phyloP scores from a whole-genome alignment of 2,888 invertebrate species.

The Electrophaes corylata region DNA sequence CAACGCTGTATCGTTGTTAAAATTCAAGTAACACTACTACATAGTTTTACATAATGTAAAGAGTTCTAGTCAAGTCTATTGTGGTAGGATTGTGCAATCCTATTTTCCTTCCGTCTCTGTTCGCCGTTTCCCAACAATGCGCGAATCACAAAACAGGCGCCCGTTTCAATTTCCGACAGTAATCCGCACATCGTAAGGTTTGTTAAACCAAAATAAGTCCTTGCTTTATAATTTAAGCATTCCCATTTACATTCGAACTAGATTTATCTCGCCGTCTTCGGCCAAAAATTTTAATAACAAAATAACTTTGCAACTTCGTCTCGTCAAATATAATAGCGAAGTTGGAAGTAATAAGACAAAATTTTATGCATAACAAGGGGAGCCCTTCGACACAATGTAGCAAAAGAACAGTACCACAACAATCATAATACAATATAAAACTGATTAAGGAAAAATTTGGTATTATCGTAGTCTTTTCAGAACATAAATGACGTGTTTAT shows the following conservation, averaged over 20 bases:
- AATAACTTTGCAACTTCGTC: constrained; percentile 81
- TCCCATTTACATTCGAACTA: constrained; percentile 79
- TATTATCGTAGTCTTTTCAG: no score
- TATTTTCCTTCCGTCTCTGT: constrained; percentile 3
- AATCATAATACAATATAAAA: background rate
- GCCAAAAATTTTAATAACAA: constrained; percentile 83
- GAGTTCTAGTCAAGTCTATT: background rate
- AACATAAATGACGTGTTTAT: no score
- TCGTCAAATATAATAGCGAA: constrained; percentile 83
- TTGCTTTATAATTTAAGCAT: constrained; percentile 78
- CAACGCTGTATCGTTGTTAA: background rate
- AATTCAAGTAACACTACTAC: background rate
- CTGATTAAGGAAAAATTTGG: background rate
- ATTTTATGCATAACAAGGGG: constrained; percentile 84
- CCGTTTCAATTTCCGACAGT: constrained; percentile 67
- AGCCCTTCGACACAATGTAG: constrained; percentile 46
- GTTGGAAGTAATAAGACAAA: constrained; percentile 83
- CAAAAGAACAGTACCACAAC: constrained; percentile 23
- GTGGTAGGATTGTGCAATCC: background rate
- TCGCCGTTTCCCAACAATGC: constrained; percentile 9
- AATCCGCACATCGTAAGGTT: constrained; percentile 75
- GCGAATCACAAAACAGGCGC: constrained; percentile 11
- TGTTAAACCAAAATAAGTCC: constrained; percentile 80
- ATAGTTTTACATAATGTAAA: background rate
- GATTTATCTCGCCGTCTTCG: constrained; percentile 65